Evolutionary conservation across 2,888 invertebrate species (phyloP), one percentile per base, ranked within the genome.

Genomic region (Zygogramma bicolorata): DNA sequence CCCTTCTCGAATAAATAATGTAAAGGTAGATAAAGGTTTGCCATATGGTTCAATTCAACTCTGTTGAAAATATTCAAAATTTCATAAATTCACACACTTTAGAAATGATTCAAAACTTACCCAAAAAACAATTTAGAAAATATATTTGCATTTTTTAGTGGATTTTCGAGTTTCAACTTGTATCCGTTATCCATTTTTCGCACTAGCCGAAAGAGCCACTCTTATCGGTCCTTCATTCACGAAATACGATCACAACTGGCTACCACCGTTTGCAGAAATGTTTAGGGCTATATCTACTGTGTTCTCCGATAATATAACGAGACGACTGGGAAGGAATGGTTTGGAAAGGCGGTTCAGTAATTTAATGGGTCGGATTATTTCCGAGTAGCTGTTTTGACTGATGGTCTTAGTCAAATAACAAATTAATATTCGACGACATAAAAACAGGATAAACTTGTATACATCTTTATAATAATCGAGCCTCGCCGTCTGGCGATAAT

Each of bases 61-160:
- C n/a, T n/a, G n/a, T n/a, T n/a, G n/a, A n/a, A n/a, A n/a, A n/a
- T n/a, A n/a, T n/a, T n/a, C n/a, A n/a, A n/a, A n/a, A n/a, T n/a
- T n/a, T n/a, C n/a, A n/a, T n/a, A n/a, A n/a, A 4, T 4, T 1
- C 1, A 34, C 7, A 1, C 8, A 40, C 40, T 0, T n/a, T 0
- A n/a, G 18, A 1, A 13, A 6, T 53, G 0, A n/a, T 74, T n/a
- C n/a, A n/a, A n/a, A n/a, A 81, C 83, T 79, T 76, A 83, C 84
- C 74, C 60, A 60, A 84, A 84, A 71, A 77, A 79, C 27, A 93
- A 83, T 70, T 92, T 79, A 8, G 81, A 80, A 10, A 80, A 57
- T 13, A 76, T 8, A 66, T 77, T 80, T 0, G 81, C 80, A 13
- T 65, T 67, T 68, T 77, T 69, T 65, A 70, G 74, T 1, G 81